These are phyloP conservation scores for Metalampra italica DNA, from an alignment of 2,888 invertebrate genomes.

Conservation along the genomic window DNA sequence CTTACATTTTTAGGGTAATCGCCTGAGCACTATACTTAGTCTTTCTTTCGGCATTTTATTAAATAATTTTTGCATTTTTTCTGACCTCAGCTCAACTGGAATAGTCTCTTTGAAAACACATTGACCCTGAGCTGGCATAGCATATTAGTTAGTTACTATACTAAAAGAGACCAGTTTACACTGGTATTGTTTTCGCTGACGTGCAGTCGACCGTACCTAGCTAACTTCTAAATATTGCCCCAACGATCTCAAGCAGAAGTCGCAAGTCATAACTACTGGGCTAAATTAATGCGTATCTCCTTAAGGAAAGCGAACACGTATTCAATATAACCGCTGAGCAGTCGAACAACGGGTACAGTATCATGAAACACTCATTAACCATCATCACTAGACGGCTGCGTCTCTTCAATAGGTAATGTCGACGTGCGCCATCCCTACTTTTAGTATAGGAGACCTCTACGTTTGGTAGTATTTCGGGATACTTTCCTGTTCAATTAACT, in stretches of 20 bases:
- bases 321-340: constrained; percentile 19
- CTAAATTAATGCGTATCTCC: constrained; percentile 17
- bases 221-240: neutral
- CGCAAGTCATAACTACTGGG: constrained; percentile 1
- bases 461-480: neutral
- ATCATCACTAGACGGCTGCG: constrained; percentile 9
- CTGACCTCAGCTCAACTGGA: too few species aligned
- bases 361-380: constrained; percentile 19
- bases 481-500: neutral
- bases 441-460: neutral
- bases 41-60: too few species aligned
- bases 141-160: too few species aligned
- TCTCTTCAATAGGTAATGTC: constrained; percentile 6
- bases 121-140: too few species aligned
- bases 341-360: constrained; percentile 10
- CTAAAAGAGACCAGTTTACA: too few species aligned
- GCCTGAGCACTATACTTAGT: too few species aligned
- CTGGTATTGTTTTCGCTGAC: too few species aligned
- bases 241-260: neutral
- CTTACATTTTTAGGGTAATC: too few species aligned
- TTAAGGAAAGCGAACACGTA: constrained; percentile 24
- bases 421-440: neutral
- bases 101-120: too few species aligned
- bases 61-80: too few species aligned
- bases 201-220: too few species aligned